These are phyloP conservation scores for Drosophila melanosoma DNA, from an alignment of 2,888 invertebrate genomes.

Conservation along the genomic window DNA sequence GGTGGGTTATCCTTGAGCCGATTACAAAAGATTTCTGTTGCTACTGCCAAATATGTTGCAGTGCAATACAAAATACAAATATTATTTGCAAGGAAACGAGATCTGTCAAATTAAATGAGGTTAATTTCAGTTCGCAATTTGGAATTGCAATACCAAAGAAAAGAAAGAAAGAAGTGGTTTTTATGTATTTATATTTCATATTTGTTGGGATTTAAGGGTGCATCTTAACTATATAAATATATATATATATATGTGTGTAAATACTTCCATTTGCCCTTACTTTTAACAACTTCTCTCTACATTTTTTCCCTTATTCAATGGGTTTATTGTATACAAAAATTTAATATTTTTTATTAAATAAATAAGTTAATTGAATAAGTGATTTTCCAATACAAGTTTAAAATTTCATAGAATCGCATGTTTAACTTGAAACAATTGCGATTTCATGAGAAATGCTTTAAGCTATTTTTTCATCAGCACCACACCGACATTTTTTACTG, in stretches of 20 bases:
- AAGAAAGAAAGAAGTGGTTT: background rate
- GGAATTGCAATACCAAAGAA: background rate
- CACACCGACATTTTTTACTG: background rate
- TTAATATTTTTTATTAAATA: background rate
- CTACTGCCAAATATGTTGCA: constrained; percentile 9
- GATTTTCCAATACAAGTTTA: background rate
- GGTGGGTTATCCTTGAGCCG: constrained; percentile 24
- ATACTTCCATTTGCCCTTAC: background rate
- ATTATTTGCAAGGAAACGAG: background rate
- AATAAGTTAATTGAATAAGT: background rate
- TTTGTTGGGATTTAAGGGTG: background rate
- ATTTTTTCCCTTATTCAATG: background rate
- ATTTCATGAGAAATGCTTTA: background rate
- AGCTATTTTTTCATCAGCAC: background rate
- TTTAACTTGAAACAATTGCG: background rate
- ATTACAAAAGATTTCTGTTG: constrained; percentile 18
- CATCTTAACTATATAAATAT: background rate
- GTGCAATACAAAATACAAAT: constrained; percentile 1
- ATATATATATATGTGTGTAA: background rate
- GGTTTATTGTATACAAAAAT: background rate
- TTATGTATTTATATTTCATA: background rate
- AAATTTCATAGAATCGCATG: background rate
- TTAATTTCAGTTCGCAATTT: constrained; percentile 10
- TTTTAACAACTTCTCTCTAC: background rate
- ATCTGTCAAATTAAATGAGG: constrained; percentile 19